Percentiles rank a stretch among this genome's conserved stretches.
phyloP scores from a whole-genome alignment of 2,113 vertebrate species.

The Amblyornis subalaris region DNA sequence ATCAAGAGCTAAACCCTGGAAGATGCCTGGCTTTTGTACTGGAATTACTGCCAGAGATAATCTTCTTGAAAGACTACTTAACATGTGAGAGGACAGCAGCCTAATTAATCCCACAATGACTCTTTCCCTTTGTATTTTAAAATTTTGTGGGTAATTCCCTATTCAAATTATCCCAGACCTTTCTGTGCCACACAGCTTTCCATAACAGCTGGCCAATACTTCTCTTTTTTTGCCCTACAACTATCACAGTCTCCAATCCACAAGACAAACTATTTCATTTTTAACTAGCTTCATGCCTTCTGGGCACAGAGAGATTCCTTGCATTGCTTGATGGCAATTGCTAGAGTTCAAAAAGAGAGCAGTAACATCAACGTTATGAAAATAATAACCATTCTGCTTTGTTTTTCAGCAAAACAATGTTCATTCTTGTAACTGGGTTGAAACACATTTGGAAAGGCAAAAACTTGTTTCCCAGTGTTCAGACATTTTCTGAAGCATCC shows the following conservation, averaged over 20 bases:
- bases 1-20: neutral
- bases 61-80: neutral
- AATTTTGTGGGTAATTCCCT: neutral
- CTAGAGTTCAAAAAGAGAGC: neutral
- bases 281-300: neutral
- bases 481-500: neutral
- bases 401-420: neutral
- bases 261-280: neutral
- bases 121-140: neutral
- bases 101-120: neutral
- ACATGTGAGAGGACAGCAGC: neutral
- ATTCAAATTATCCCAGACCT: neutral
- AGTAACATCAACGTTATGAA: neutral
- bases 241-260: neutral
- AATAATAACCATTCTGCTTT: neutral
- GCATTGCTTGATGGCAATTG: neutral
- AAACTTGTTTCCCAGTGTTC: neutral
- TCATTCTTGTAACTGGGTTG: neutral
- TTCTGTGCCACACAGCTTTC: neutral
- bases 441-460: neutral
- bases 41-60: neutral
- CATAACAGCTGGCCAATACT: neutral
- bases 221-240: fast-evolving
- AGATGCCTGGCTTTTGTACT: neutral
- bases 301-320: neutral